Base-by-base conservation (phyloP, 2,113 vertebrate species). In the Pteropus alecto region DNA sequence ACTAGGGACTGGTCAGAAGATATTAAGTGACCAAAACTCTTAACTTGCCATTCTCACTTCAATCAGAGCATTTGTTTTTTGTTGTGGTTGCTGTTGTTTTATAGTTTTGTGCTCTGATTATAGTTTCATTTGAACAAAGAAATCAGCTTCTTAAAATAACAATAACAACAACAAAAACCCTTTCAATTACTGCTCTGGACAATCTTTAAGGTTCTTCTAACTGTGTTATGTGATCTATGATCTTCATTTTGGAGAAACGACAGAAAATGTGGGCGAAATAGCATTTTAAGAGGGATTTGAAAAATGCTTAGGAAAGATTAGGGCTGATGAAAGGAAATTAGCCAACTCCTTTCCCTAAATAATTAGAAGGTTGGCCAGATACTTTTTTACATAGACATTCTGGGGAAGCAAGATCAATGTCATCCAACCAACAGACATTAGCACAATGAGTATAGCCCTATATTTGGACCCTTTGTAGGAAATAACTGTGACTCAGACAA, bases 211-310 rank as follows among this genome's bases (percentile, higher is more conserved):
- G 16, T 30, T 93, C 41, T 86, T 46, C 41, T 33, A 67, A 63
- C 48, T 90, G 58, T 94, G 38, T 41, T 88, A 38, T 14, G 0
- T 87, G 67, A 81, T 74, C 79, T 81, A 82, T 68, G 41, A 48
- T 67, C 54, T 90, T 96, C 84, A 87, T 73, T 92, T 92, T 41
- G 30, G 41, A 86, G 48, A 90, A 95, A 90, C 28, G 71, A 60
- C 58, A 94, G 63, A 21, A 92, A 94, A 87, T 70, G 2, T 5
- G 28, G 16, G 4, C 7, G 21, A 16, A 61, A 77, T 15, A 79
- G 5, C 35, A 38, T 24, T 88, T 90, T 33, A 73, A 74, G 54
- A 67, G 26, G 16, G 26, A 94, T 61, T 77, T 82, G 30, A 54
- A 81, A 82, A 68, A 5, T 68, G 30, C 73, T 63, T 89, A 87